Evolutionary conservation across 2,888 invertebrate species (phyloP).

Genomic region (Muscina levida): DNA sequence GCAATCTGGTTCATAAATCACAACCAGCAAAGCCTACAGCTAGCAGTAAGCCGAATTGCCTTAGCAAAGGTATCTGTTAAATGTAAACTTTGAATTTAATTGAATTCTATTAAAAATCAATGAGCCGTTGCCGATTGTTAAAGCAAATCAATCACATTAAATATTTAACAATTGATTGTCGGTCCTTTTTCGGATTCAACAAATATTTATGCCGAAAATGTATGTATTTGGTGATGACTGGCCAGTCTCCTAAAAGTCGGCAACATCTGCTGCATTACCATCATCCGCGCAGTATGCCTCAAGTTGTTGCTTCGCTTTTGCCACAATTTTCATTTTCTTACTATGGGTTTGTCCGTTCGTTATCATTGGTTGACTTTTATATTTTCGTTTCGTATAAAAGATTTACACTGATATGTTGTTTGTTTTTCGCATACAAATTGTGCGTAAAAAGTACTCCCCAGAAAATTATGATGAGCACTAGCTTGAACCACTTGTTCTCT

Average conservation of each 20-base stretch:
- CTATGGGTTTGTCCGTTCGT: background rate
- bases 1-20: constrained; percentile 34
- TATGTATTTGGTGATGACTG: background rate
- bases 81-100: constrained; percentile 39
- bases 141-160: constrained; percentile 46
- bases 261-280: background rate
- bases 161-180: constrained; percentile 11
- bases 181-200: constrained; percentile 14
- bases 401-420: constrained; percentile 26
- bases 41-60: background rate
- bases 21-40: background rate
- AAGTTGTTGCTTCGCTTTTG: background rate
- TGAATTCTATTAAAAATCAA: constrained; percentile 39
- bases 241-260: constrained; percentile 2
- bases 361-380: constrained; percentile 2
- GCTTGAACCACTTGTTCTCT: background rate
- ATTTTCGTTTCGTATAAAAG: constrained; percentile 27
- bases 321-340: background rate
- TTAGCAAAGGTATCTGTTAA: constrained; percentile 12
- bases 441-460: constrained; percentile 36
- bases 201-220: constrained; percentile 38
- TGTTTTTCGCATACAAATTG: constrained; percentile 42
- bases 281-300: constrained; percentile 4
- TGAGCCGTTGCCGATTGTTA: constrained; percentile 16
- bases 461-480: constrained; percentile 41